Evolutionary conservation across 2,797 vertebrate genomes (phyloP).

Genomic region (Aldrovandia affinis): DNA sequence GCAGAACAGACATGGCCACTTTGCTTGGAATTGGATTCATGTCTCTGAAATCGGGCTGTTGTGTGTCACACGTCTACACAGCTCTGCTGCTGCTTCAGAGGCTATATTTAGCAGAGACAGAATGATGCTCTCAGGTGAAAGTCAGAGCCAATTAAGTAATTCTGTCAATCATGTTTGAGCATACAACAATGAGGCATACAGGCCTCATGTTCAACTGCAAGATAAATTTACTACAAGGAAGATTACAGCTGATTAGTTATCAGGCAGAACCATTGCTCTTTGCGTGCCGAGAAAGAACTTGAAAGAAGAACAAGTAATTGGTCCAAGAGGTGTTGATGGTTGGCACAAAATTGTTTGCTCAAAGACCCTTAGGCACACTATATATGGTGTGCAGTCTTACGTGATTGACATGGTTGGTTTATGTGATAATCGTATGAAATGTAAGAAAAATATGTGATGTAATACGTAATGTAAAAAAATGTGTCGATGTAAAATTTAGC

Average conservation of each 20-base stretch:
- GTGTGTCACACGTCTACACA: not conserved
- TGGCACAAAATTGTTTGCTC: not conserved
- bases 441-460: too few species aligned
- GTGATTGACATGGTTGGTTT: too few species aligned
- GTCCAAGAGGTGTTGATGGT: not conserved
- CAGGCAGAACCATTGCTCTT: not conserved
- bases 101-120: not conserved
- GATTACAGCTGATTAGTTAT: not conserved
- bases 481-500: not conserved
- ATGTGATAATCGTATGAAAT: too few species aligned
- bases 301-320: not conserved
- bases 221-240: not conserved
- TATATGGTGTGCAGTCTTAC: too few species aligned
- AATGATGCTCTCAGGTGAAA: not conserved
- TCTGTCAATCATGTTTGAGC: constrained; percentile 10
- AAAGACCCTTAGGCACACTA: not conserved
- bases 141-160: constrained; percentile 17
- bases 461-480: too few species aligned
- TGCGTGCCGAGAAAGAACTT: not conserved
- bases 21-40: not conserved
- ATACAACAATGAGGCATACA: not conserved
- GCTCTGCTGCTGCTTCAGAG: not conserved
- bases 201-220: not conserved
- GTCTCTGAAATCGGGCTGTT: not conserved
- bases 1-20: not conserved